Evolutionary conservation across 2,888 invertebrate species (phyloP), one percentile per base, ranked within the genome.

Genomic region (Cordylochernes scorpioides): DNA sequence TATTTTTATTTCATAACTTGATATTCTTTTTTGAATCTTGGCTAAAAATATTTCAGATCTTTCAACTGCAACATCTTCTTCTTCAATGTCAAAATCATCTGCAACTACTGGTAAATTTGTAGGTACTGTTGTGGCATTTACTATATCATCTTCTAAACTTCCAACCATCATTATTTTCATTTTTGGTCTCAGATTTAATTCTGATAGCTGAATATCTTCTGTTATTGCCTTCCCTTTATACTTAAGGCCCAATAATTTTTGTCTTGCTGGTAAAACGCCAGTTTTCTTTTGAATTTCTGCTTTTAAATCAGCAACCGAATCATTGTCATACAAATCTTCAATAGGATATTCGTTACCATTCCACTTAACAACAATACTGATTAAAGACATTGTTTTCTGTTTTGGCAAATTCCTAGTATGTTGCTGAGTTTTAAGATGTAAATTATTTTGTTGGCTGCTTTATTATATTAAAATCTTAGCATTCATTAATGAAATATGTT

Each of bases 91-190:
- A 39, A 88, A 62, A 51, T 88, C 88, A 49, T 88, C 82, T 2
- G 84, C 61, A 0, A 88, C 73, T 45, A 80, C 73, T 8, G 77
- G 75, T 9, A 74, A 59, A 31, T 75, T 69, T 33, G 68, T 67
- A 0, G 84, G 84, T 30, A 71, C 67, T 28, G 67, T 66, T 45
- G 67, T 68, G 0, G 72, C 78, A 46, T 73, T 72, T 24, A 70
- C 71, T 45, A 84, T 82, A 30, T 77, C 82, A 44, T 82, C 74
- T 49, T 91, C 91, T 3, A 77, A 58, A 0, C 84, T 86, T 0
- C 91, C 91, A 66, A 91, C 84, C 73, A 91, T 73, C 82, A 91
- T 86, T 8, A 91, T 63, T 54, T 86, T 86, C 40, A 75, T 71
- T 31, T 75, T 75, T 0, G 71, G 67, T 49, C 84, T 84, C 16